Evolutionary conservation across 2,113 vertebrate genomes (phyloP).

Genomic region (Ardeotis arabs): DNA sequence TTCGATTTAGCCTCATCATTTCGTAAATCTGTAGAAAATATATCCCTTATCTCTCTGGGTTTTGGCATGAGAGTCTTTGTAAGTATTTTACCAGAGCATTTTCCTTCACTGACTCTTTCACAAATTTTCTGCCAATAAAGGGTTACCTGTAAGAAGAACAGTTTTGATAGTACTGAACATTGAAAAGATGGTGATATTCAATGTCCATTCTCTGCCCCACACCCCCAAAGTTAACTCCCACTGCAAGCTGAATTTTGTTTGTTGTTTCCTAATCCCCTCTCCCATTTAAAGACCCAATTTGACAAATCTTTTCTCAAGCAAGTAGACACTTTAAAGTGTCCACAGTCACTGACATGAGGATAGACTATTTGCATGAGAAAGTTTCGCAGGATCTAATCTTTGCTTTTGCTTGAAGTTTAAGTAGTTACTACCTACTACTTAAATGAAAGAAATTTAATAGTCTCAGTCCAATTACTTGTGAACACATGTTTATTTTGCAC

Average conservation of each 20-base stretch:
- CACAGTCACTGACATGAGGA: not conserved
- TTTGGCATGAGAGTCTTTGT: not conserved
- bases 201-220: not conserved
- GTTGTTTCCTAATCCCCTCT: not conserved
- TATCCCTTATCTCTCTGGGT: not conserved
- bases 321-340: not conserved
- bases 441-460: conserved; percentile 16
- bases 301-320: not conserved
- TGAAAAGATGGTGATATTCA: not conserved
- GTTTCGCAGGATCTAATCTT: conserved; percentile 8
- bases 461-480: conserved; percentile 6
- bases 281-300: not conserved
- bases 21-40: not conserved
- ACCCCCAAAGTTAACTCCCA: not conserved
- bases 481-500: not conserved
- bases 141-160: not conserved
- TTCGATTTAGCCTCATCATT: not conserved
- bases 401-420: not conserved
- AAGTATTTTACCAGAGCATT: not conserved
- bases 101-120: not conserved
- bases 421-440: not conserved
- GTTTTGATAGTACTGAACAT: not conserved
- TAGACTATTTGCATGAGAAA: conserved; percentile 12
- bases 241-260: not conserved
- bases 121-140: not conserved